phyloP scores from a whole-genome alignment of 2,113 vertebrate genomes.

The Callocephalon fimbriatum region DNA sequence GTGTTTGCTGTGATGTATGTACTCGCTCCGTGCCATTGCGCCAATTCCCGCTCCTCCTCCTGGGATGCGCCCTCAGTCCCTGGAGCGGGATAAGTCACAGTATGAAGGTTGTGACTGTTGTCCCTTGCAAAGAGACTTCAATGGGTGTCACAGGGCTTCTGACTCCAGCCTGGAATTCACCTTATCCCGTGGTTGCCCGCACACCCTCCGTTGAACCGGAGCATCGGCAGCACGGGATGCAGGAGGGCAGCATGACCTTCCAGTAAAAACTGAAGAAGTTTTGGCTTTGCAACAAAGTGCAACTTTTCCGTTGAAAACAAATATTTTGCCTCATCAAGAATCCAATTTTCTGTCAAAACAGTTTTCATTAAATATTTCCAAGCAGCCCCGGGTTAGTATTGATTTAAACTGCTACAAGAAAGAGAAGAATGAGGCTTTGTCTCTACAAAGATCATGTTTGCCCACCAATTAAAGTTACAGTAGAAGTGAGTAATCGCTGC shows the following conservation, averaged over 20 bases:
- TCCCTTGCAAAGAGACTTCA: neutral
- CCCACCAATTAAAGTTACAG: constrained; percentile 53
- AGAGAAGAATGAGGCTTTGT: constrained; percentile 55
- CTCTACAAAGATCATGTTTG: constrained; percentile 38
- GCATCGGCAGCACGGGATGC: neutral
- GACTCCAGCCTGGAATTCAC: neutral
- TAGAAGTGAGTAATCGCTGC: neutral
- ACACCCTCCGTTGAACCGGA: accelerated
- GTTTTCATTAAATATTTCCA: constrained; percentile 68
- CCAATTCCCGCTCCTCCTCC: neutral
- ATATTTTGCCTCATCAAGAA: constrained; percentile 49
- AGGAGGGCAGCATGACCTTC: accelerated
- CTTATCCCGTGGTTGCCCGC: accelerated
- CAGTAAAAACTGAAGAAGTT: neutral
- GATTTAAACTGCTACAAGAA: constrained; percentile 56
- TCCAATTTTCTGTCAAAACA: constrained; percentile 68
- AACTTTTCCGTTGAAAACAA: neutral
- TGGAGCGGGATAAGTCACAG: accelerated
- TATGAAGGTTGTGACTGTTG: accelerated
- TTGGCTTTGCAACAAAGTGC: neutral
- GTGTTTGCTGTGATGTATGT: neutral
- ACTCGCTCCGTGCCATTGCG: accelerated
- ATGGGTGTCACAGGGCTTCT: accelerated
- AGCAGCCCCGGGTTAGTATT: constrained; percentile 51
- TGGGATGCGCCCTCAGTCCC: accelerated